Evolutionary conservation across 2,113 vertebrate species (phyloP), one percentile per base, ranked within the genome.

Genomic region (Bettongia penicillata): DNA sequence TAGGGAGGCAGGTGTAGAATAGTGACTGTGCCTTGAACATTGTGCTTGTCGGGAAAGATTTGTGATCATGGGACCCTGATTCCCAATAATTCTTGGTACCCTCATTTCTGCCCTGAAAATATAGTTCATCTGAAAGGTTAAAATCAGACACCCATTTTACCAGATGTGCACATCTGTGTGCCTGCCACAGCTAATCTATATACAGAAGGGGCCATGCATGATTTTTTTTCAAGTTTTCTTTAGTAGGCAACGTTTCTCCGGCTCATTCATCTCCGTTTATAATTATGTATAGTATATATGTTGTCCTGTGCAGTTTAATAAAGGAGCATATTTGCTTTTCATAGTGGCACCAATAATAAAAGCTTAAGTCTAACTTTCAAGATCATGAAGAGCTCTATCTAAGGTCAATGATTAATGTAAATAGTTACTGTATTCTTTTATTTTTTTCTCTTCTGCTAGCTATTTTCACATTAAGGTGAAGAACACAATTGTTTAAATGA

Each of bases 381-480:
- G 95, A 93, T 94, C 91, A 53, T 2, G 1, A 55, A 12, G n/a
- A 3, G 37, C 4, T 95, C 94, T 53, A 91, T 90, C 53, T 94
- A 90, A 84, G 93, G 96, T 89, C 84, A 51, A 84, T 95, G 91
- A 90, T 48, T 28, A 96, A 93, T 92, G 91, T 77, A 95, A 93
- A 90, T 0, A 43, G 8, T 50, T 68, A 31, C 1, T 4, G 10
- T 53, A 10, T 4, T 50, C 11, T 90, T 37, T 68, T 51, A 51
- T 23, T 57, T 94, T 61, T 91, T 94, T 95, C 90, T 22, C 3
- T 95, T 96, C 94, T 48, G 50, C 61, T 93, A 93, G 43, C 91
- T 96, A 52, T 98, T 96, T 96, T 97, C 95, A 95, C 95, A 92
- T 93, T 97, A 97, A 98, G 96, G 96, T 95, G 97, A 98, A 94